A percentile compares a stretch with the other conserved stretches of the same genome.
Conservation (phyloP, 2,797 vertebrate genomes). For the Rhinatrema bivittatum region DNA sequence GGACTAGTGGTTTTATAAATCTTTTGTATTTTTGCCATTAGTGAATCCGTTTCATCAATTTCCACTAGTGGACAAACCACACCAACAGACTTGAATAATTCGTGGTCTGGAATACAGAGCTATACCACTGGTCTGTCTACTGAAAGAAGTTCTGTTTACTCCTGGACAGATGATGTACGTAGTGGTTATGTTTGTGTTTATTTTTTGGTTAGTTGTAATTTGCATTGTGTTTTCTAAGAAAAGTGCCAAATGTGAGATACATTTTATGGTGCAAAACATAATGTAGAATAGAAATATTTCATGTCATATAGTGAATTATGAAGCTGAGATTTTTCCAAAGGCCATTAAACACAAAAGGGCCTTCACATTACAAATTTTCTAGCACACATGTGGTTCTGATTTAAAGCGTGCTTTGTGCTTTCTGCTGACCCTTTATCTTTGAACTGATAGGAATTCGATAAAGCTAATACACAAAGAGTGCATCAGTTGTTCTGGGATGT, state of each 20-base stretch:
- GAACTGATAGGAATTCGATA: constrained; percentile 67
- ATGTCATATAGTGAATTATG: no score
- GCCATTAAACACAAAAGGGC: neutral
- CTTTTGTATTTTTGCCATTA: constrained; percentile 29
- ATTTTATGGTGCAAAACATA: neutral
- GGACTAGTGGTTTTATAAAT: no score
- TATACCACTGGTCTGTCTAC: constrained; percentile 60
- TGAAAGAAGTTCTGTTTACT: constrained; percentile 69
- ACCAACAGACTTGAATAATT: constrained; percentile 40
- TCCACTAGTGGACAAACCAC: constrained; percentile 32
- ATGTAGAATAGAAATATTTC: neutral
- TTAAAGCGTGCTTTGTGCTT: neutral
- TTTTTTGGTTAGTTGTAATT: neutral
- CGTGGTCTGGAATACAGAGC: constrained; percentile 58
- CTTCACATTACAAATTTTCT: neutral
- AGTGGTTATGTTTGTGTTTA: neutral
- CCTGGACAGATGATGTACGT: constrained; percentile 77
- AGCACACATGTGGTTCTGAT: neutral
- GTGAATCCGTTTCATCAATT: constrained; percentile 29
- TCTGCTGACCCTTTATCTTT: neutral
- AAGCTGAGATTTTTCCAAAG: neutral
- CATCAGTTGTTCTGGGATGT: constrained; percentile 67
- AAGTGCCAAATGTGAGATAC: neutral
- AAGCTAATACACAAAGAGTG: constrained; percentile 58
- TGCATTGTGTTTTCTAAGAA: neutral